Evolutionary conservation across 37 sponge, comb jelly and placozoan species (phyloP).

Genomic region (Petrosia ficiformis): DNA sequence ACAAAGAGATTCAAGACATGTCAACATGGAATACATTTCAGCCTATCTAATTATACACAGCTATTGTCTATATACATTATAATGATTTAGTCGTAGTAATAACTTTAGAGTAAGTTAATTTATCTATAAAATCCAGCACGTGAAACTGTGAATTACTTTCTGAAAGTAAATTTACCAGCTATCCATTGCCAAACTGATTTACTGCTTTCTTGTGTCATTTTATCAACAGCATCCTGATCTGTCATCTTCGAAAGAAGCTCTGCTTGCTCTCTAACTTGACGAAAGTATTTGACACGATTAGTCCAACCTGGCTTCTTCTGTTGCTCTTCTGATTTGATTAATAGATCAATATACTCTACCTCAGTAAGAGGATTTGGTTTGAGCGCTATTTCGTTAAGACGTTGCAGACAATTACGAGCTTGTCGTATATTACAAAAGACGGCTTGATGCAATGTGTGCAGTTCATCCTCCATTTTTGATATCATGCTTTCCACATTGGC

Average conservation of each 20-base stretch:
- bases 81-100: too few species aligned
- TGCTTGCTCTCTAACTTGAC: not conserved
- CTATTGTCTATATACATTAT: too few species aligned
- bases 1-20: too few species aligned
- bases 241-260: not conserved
- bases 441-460: conserved; percentile 2
- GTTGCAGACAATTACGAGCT: conserved; percentile 17
- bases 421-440: conserved; percentile 14
- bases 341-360: conserved; percentile 73
- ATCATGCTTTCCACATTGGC: conserved; percentile 26
- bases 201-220: not conserved
- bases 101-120: too few species aligned
- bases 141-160: too few species aligned
- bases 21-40: too few species aligned
- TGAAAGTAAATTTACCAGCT: too few species aligned
- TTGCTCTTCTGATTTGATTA: conserved; percentile 64
- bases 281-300: not conserved
- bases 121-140: too few species aligned
- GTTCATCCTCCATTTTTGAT: conserved; percentile 6
- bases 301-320: not conserved
- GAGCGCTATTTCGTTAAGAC: conserved; percentile 69
- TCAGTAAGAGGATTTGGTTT: conserved; percentile 63
- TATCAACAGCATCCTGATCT: not conserved
- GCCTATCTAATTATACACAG: too few species aligned
- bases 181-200: not conserved